phyloP scores from a whole-genome alignment of 2,888 invertebrate species.

The Drosophila buzzatii region DNA sequence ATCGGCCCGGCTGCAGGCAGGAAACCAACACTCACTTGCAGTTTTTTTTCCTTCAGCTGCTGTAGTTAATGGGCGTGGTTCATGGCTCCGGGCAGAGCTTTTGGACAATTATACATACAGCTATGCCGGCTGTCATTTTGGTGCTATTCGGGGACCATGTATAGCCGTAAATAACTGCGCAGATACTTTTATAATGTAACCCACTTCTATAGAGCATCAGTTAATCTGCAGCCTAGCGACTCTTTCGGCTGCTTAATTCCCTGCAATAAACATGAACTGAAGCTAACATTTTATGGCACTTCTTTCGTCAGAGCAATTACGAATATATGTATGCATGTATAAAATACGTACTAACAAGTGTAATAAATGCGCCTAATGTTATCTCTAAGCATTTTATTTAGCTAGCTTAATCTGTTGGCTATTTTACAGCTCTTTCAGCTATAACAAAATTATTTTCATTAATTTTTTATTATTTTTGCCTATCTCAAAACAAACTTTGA shows the following conservation, averaged over 20 bases:
- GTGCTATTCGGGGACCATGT: conserved; percentile 57
- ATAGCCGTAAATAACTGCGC: conserved; percentile 61
- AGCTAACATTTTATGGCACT: conserved; percentile 61
- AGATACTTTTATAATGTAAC: conserved; percentile 40
- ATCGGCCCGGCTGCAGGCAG: conserved; percentile 32
- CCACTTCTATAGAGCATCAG: conserved; percentile 38
- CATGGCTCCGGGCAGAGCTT: conserved; percentile 8
- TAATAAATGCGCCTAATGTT: conserved; percentile 8
- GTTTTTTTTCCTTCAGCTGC: conserved; percentile 11
- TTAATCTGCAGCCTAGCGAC: conserved; percentile 52
- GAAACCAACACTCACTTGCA: conserved; percentile 42
- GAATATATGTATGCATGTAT: neutral
- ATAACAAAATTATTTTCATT: neutral
- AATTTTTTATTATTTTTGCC: neutral
- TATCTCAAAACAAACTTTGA: neutral
- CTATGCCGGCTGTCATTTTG: conserved; percentile 41
- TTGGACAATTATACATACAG: conserved; percentile 61
- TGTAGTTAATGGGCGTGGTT: conserved; percentile 53
- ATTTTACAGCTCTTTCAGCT: neutral
- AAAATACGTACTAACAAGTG: conserved; percentile 3
- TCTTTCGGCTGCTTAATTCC: conserved; percentile 44
- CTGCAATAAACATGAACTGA: conserved; percentile 53
- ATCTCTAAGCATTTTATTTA: conserved; percentile 7
- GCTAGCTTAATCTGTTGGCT: conserved; percentile 4
- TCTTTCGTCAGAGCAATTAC: conserved; percentile 29